phyloP scores from a whole-genome alignment of 2,888 invertebrate species.

The Pristionchus arcanus region DNA sequence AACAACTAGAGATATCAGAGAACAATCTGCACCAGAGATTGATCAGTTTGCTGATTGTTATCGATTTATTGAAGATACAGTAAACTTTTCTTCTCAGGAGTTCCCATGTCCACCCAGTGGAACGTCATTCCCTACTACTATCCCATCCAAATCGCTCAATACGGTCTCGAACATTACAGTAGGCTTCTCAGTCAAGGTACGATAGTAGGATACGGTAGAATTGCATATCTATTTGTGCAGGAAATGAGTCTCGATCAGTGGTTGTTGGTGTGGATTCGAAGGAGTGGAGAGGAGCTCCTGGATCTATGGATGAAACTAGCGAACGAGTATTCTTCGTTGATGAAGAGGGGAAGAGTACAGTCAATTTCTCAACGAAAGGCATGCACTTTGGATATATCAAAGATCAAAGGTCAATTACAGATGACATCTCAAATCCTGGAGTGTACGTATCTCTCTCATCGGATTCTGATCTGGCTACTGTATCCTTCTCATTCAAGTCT shows the following conservation, averaged over 20 bases:
- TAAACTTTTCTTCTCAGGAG: slow-evolving; percentile 80
- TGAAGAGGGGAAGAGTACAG: neutral
- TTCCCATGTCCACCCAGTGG: slow-evolving; percentile 98
- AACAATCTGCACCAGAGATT: neutral
- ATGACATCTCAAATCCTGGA: slow-evolving; percentile 63
- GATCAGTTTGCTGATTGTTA: neutral
- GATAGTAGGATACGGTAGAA: neutral
- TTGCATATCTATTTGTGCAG: neutral
- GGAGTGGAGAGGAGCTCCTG: slow-evolving; percentile 55
- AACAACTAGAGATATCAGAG: neutral
- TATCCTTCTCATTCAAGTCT: slow-evolving; percentile 67
- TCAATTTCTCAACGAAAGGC: slow-evolving; percentile 50
- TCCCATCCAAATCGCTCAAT: slow-evolving; percentile 98
- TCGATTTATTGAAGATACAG: neutral
- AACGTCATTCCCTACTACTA: slow-evolving; percentile 95
- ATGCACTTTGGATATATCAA: neutral
- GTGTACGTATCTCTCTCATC: slow-evolving; percentile 65
- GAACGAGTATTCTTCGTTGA: slow-evolving; percentile 50
- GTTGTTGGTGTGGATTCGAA: slow-evolving; percentile 36
- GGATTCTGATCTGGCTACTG: slow-evolving; percentile 61
- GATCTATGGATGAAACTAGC: slow-evolving; percentile 32
- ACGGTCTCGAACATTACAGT: slow-evolving; percentile 96
- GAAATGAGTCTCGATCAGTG: neutral
- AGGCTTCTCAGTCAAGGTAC: slow-evolving; percentile 82
- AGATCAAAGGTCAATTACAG: slow-evolving; percentile 57